Evolutionary conservation across 2,797 vertebrate species (phyloP).

Genomic region (Hemitrygon akajei): DNA sequence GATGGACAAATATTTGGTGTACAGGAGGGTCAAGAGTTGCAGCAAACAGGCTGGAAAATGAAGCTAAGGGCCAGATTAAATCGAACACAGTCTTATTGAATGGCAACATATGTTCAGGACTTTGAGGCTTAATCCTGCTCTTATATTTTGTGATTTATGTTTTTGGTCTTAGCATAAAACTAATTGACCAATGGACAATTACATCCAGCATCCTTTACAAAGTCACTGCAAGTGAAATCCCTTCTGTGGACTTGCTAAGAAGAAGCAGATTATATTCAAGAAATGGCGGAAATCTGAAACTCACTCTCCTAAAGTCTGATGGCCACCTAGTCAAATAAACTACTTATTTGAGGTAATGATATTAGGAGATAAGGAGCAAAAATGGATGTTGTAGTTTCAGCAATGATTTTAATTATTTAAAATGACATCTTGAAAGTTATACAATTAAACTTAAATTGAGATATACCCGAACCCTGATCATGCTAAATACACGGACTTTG

Average conservation of each 20-base stretch:
- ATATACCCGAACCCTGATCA: neutral
- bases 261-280: neutral
- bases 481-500: neutral
- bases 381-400: neutral
- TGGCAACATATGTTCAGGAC: too few species aligned
- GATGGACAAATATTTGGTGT: too few species aligned
- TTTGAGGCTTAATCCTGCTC: too few species aligned
- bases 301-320: neutral
- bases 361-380: neutral
- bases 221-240: neutral
- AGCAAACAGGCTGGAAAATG: too few species aligned
- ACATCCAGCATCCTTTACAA: neutral
- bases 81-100: too few species aligned
- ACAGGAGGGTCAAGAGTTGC: too few species aligned
- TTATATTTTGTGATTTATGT: too few species aligned
- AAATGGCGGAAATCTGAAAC: neutral
- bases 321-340: neutral
- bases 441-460: too few species aligned
- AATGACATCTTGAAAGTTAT: neutral
- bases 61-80: too few species aligned
- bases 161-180: neutral
- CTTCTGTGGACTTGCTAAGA: neutral
- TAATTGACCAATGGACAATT: neutral
- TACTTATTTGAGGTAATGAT: neutral
- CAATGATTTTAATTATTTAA: neutral